Evolutionary conservation across 1,140 invertebrate genomes (phyloP), one percentile per base, ranked within the genome.

Genomic region (Vollenhovia emeryi): DNA sequence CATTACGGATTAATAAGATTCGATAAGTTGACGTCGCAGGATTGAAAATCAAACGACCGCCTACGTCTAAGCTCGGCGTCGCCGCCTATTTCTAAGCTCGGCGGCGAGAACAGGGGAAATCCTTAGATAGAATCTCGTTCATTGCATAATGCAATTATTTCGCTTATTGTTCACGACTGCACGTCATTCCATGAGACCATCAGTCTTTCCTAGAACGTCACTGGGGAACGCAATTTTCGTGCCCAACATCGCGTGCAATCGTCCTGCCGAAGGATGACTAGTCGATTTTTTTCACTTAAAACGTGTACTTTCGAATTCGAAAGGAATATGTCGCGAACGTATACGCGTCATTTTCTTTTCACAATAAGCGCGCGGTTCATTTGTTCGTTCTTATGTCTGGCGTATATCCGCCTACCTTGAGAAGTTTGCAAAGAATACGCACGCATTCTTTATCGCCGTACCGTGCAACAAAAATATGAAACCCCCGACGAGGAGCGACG

Each of bases 221-320:
- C 24, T 83, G 45, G 45, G 3, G 45, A 66, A 50, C 59, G 68
- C 79, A 85, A 76, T 76, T 76, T 84, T 59, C 80, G 68, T 84
- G 80, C 43, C 80, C 71, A 48, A 60, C 71, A 84, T 84, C 73
- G 69, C 80, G 80, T 84, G 80, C 80, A 75, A 76, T 84, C 71
- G 71, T 76, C 55, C 71, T 76, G 21, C 3, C 64, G 78, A 82
- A 87, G 36, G 69, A 75, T 87, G 78, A 87, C 50, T 66, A 59
- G 30, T 59, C n/a, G 24, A 45, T 74, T 80, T 74, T 80, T 73
- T 80, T 84, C 55, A 48, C 43, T 24, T 45, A 71, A 60, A 82
- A 71, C 78, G 33, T 73, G 36, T 82, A 68, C 30, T 59, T 82
- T 82, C 36, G 50, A 73, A 82, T 82, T 82, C 52, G 50, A 82